Conservation (phyloP, 2,113 vertebrate species). For the Heterochromis multidens region DNA sequence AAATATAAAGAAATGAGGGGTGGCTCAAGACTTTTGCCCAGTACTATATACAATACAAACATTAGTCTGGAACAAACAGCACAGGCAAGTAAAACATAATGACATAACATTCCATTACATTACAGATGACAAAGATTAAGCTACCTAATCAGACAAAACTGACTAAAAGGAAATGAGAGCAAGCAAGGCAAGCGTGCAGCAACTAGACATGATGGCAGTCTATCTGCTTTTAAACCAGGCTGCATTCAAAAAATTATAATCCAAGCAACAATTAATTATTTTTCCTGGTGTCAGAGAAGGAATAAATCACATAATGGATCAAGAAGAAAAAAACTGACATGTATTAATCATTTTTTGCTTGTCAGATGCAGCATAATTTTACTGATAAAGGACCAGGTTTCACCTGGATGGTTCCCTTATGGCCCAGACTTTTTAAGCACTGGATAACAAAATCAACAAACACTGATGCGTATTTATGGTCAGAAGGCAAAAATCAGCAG, state of each 20-base stretch:
- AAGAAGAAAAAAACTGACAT: not conserved
- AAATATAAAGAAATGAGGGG: not conserved
- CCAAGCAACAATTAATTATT: not conserved
- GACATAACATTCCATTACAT: not conserved
- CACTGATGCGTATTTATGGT: not conserved
- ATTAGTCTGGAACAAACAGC: not conserved
- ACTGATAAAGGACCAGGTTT: not conserved
- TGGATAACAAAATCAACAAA: not conserved
- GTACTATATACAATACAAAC: not conserved
- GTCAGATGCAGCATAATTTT: not conserved
- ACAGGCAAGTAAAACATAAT: not conserved
- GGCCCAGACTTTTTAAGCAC: not conserved
- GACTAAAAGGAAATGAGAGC: not conserved
- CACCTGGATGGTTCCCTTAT: not conserved
- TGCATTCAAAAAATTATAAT: not conserved
- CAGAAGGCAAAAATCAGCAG: not conserved
- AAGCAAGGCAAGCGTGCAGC: not conserved
- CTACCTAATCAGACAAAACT: not conserved
- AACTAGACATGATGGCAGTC: not conserved
- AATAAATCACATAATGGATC: not conserved
- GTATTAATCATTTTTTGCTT: not conserved
- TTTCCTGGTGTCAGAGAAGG: not conserved
- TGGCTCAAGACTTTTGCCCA: accelerated
- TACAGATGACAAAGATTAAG: not conserved
- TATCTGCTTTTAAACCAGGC: not conserved